Percentiles rank a stretch among this genome's conserved stretches.
These are phyloP conservation scores for Ypsolopha scabrella DNA, from an alignment of 2,888 invertebrate genomes.

Conservation along the genomic window DNA sequence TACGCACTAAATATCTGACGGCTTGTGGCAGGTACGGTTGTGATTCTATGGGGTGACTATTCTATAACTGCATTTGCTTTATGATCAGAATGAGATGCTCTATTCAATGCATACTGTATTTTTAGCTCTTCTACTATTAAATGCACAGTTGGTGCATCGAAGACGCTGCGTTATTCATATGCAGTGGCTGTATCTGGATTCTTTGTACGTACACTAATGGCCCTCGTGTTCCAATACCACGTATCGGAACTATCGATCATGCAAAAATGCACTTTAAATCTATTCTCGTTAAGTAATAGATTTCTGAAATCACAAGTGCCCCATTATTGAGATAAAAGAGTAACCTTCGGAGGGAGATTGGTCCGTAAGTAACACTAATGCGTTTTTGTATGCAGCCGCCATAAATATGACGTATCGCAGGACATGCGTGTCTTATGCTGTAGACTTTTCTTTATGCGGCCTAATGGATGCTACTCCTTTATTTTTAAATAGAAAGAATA, in stretches of 20 bases:
- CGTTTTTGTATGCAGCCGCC: constrained; percentile 43
- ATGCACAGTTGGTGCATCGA: not conserved
- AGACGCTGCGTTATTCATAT: not conserved
- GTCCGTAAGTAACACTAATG: constrained; percentile 47
- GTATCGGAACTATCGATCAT: constrained; percentile 14
- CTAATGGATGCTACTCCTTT: constrained; percentile 9
- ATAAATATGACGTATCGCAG: constrained; percentile 49
- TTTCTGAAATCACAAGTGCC: not conserved
- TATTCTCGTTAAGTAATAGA: not conserved
- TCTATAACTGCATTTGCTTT: too few species aligned
- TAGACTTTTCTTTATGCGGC: constrained; percentile 6
- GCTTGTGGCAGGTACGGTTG: not conserved
- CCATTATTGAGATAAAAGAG: constrained; percentile 43
- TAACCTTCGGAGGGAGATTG: constrained; percentile 26
- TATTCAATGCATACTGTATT: not conserved
- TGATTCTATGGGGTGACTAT: too few species aligned
- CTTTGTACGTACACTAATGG: constrained; percentile 4
- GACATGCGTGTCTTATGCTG: constrained; percentile 13
- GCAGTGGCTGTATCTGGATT: constrained; percentile 1
- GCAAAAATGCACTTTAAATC: constrained; percentile 9
- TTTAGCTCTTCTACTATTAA: not conserved
- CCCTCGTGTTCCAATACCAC: constrained; percentile 21
- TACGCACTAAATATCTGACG: not conserved
- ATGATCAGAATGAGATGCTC: too few species aligned
- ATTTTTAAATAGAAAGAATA: constrained; percentile 8